Evolutionary conservation across 2,888 invertebrate genomes (phyloP).

Genomic region (Alentia gelatinosa): DNA sequence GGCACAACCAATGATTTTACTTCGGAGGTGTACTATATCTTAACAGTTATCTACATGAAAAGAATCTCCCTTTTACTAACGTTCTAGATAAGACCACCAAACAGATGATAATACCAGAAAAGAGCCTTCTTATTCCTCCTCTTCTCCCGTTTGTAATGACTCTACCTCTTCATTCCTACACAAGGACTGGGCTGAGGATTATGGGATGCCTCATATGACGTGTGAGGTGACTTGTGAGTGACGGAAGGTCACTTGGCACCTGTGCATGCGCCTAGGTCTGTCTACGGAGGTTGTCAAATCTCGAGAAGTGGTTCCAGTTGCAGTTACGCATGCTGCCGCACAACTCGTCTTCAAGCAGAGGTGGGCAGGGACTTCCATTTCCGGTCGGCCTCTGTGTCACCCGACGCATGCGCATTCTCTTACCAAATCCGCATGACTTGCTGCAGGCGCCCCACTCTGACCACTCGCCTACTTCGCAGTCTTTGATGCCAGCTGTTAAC

Average conservation of each 20-base stretch:
- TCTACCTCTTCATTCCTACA: too few species aligned
- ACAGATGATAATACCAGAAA: too few species aligned
- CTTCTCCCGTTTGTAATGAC: too few species aligned
- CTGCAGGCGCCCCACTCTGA: slow-evolving; percentile 87
- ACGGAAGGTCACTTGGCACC: not conserved
- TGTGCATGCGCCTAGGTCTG: not conserved
- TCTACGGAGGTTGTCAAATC: not conserved
- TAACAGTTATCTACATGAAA: too few species aligned
- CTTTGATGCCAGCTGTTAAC: slow-evolving; percentile 87
- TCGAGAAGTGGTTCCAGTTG: slow-evolving; percentile 60
- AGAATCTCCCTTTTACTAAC: too few species aligned
- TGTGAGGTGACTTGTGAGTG: not conserved
- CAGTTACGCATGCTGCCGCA: slow-evolving; percentile 63
- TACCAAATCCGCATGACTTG: slow-evolving; percentile 93
- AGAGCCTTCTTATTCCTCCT: too few species aligned
- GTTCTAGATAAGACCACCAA: too few species aligned
- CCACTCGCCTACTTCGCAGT: slow-evolving; percentile 84
- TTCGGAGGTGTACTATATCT: too few species aligned
- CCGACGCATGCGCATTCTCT: slow-evolving; percentile 89
- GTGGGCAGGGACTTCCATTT: slow-evolving; percentile 88
- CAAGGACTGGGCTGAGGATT: too few species aligned
- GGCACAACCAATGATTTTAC: too few species aligned
- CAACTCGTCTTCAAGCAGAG: slow-evolving; percentile 62
- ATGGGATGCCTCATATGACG: too few species aligned
- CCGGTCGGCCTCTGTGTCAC: slow-evolving; percentile 89